Percentiles rank a stretch among this genome's conserved stretches.
Evolutionary conservation across 2,113 vertebrate species (phyloP).

Genomic region (Gorsachius goisagi): DNA sequence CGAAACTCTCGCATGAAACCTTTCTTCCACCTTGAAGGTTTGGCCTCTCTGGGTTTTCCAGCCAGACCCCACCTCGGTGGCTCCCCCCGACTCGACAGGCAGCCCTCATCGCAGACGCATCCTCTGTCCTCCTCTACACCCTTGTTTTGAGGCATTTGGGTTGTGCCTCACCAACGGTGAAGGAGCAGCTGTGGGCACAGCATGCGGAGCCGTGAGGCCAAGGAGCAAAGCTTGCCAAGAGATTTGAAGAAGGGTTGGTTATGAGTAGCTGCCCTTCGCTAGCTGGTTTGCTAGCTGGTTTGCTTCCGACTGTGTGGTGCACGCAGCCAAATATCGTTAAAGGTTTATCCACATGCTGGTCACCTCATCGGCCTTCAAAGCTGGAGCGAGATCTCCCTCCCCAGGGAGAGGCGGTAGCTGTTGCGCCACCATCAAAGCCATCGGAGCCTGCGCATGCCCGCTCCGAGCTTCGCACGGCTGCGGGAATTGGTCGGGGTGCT

Average conservation of each 20-base stretch:
- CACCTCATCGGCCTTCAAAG: constrained; percentile 6
- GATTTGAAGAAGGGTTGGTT: background rate
- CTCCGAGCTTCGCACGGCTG: background rate
- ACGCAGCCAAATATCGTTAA: background rate
- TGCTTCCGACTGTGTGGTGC: background rate
- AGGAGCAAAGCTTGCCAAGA: constrained; percentile 43
- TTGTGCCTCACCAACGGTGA: background rate
- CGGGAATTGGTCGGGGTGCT: background rate
- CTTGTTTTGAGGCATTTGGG: background rate
- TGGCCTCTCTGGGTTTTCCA: background rate
- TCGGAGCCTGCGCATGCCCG: rapidly evolving
- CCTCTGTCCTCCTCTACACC: background rate
- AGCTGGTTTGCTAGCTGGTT: background rate
- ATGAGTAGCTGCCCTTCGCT: constrained; percentile 23
- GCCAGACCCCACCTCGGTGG: background rate
- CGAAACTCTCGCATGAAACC: background rate
- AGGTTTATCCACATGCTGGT: background rate
- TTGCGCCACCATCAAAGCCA: background rate
- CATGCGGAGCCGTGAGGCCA: background rate
- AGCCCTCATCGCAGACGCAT: background rate
- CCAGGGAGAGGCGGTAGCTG: rapidly evolving
- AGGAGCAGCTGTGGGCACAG: constrained; percentile 55
- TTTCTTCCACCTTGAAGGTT: background rate
- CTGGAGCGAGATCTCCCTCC: background rate
- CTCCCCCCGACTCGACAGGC: background rate